Evolutionary conservation across 2,113 vertebrate genomes (phyloP), one percentile per base, ranked within the genome.

Genomic region (Ammodramus savannarum): DNA sequence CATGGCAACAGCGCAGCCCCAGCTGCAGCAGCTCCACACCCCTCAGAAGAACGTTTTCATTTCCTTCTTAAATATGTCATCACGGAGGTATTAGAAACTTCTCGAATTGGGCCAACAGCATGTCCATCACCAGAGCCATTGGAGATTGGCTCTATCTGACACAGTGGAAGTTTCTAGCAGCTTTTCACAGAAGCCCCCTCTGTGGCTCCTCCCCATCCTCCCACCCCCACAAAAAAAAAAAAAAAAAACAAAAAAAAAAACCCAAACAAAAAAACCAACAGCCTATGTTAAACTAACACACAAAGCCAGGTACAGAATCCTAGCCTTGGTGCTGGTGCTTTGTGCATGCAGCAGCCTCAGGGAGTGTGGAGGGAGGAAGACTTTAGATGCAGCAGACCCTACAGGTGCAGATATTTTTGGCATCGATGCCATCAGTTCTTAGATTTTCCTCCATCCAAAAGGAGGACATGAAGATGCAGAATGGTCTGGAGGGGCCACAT

Each of bases 281-380:
- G 22, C 2, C 38, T n/a, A 9, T 55, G 51, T 20, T 43, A n/a
- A 26, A 15, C 38, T 22, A 55, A 55, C 22, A 43, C 69, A 72
- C 51, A 72, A 72, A 73, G 27, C 15, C 58, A n/a, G 0, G 0
- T 9, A 27, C 54, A 54, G 25, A 20, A 68, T 65, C 29, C 49
- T 8, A 36, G 15, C 26, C 38, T 57, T 0, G 4, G 21, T 26
- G 14, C 27, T 19, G 2, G 54, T 4, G 44, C 16, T 19, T 20
- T 4, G 23, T 26, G 23, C 1, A 0, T 18, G 63, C 23, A 61
- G 59, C 26, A 73, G 25, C 23, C 59, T 36, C n/a, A 29, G 46
- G 71, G 36, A 77, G 29, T 3, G 13, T 13, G n/a, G 69, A 55
- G n/a, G 49, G 25, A 54, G 32, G 22, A 49, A 62, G 57, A 5